Conservation (phyloP, 23 tunicate species). For the Clavelina lepadiformis region DNA sequence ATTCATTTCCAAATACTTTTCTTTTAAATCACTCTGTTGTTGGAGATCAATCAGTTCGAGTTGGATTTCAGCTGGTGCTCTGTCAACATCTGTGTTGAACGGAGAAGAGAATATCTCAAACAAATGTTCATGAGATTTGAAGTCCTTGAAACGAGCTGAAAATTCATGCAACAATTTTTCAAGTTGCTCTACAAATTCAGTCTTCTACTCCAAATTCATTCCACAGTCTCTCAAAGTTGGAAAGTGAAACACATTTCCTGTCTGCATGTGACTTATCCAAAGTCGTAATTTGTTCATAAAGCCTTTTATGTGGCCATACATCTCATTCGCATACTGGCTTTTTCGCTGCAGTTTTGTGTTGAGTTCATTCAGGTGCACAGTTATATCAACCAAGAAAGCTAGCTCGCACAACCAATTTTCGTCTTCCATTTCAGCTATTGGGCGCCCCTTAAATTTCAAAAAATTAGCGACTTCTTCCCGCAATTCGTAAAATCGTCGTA, state of each 20-base stretch:
- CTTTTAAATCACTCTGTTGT: constrained; percentile 28
- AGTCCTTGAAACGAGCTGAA: constrained; percentile 37
- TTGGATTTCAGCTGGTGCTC: constrained; percentile 22
- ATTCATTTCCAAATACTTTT: constrained; percentile 44
- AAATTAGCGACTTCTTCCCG: constrained; percentile 32
- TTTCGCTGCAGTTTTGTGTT: constrained; percentile 37
- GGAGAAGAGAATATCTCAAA: constrained; percentile 46
- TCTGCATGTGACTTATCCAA: constrained; percentile 26
- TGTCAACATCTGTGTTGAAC: constrained; percentile 37
- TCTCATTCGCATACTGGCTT: constrained; percentile 36
- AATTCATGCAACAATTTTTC: constrained; percentile 38
- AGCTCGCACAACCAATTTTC: constrained; percentile 41
- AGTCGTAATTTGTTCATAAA: constrained; percentile 35
- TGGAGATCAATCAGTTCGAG: constrained; percentile 43
- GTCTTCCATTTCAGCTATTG: constrained; percentile 32
- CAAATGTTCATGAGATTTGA: constrained; percentile 51
- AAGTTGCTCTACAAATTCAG: constrained; percentile 35
- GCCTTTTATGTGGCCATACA: constrained; percentile 41
- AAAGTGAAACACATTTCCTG: constrained; percentile 22
- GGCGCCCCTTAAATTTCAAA: constrained; percentile 25
- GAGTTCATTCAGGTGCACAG: constrained; percentile 29
- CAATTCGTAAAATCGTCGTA: constrained; percentile 36
- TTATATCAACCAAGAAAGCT: constrained; percentile 50
- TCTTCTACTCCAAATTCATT: constrained; percentile 21
- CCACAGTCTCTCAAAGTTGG: constrained; percentile 19